Percentiles rank a stretch among this genome's conserved stretches.
Conservation (phyloP, 1,140 invertebrate genomes). For the Drosophila melanogaster region DNA sequence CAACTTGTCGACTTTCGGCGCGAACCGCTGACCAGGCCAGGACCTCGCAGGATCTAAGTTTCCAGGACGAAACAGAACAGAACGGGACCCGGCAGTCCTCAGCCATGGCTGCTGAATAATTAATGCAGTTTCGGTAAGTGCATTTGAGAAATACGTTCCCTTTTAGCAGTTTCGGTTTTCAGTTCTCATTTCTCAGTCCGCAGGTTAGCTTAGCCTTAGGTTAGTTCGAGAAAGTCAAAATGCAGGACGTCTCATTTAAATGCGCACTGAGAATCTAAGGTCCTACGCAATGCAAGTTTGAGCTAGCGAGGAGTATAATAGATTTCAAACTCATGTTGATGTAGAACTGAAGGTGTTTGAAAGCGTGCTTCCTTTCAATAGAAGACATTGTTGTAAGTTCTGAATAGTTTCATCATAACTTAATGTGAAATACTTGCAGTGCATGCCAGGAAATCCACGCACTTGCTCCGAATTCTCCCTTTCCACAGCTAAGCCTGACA, state of each 20-base stretch:
- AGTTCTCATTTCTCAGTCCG: not conserved
- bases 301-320: not conserved
- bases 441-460: slow-evolving; percentile 12
- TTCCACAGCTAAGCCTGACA: slow-evolving; percentile 57
- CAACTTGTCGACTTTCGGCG: slow-evolving; percentile 74
- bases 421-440: not conserved
- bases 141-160: slow-evolving; percentile 68
- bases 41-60: slow-evolving; percentile 3
- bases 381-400: too few species aligned
- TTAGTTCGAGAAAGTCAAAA: slow-evolving; percentile 48
- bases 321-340: not conserved
- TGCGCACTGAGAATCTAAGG: slow-evolving; percentile 7
- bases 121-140: slow-evolving; percentile 82
- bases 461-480: slow-evolving; percentile 11
- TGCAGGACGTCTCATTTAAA: slow-evolving; percentile 66
- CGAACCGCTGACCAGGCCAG: slow-evolving; percentile 67
- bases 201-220: slow-evolving; percentile 11
- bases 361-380: too few species aligned
- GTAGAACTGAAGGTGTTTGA: not conserved
- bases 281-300: not conserved
- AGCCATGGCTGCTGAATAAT: slow-evolving; percentile 73
- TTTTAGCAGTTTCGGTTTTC: slow-evolving; percentile 4
- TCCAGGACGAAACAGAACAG: slow-evolving; percentile 26
- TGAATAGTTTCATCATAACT: too few species aligned
- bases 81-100: slow-evolving; percentile 39